phyloP scores from a whole-genome alignment of 2,888 invertebrate genomes.

The Conops quadrifasciatus region DNA sequence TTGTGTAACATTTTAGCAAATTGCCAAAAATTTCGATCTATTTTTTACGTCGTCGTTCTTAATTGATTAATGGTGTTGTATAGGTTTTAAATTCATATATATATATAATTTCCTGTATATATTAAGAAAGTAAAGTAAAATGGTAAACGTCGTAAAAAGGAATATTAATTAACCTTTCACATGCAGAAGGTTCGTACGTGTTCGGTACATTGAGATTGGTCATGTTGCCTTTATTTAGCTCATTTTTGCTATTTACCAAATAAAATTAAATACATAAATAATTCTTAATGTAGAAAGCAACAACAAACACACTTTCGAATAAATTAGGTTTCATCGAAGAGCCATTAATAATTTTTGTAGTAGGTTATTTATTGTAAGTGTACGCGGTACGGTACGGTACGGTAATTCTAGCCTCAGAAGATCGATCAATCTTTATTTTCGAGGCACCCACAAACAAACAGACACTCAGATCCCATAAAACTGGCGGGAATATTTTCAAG shows the following conservation, averaged over 20 bases:
- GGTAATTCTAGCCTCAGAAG: too few relatives aligned
- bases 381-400: too few relatives aligned
- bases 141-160: neutral
- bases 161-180: too few relatives aligned
- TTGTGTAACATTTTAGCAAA: conserved; percentile 28
- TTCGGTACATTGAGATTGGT: neutral
- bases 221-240: neutral
- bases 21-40: neutral
- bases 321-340: neutral
- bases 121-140: neutral
- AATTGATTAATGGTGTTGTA: conserved; percentile 14
- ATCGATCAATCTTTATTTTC: too few relatives aligned
- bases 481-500: neutral
- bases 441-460: too few relatives aligned
- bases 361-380: too few relatives aligned
- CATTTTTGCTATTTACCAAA: conserved; percentile 35
- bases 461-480: too few relatives aligned
- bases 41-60: conserved; percentile 20
- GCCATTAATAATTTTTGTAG: too few relatives aligned
- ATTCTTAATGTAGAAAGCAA: neutral
- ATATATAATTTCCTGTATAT: conserved; percentile 8
- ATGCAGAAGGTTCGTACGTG: too few relatives aligned
- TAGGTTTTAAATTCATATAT: conserved; percentile 5
- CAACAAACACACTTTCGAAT: neutral
- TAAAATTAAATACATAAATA: conserved; percentile 2